Base-by-base conservation (phyloP, 2,113 vertebrate species). In the Pseudorhombus dupliciocellatus region DNA sequence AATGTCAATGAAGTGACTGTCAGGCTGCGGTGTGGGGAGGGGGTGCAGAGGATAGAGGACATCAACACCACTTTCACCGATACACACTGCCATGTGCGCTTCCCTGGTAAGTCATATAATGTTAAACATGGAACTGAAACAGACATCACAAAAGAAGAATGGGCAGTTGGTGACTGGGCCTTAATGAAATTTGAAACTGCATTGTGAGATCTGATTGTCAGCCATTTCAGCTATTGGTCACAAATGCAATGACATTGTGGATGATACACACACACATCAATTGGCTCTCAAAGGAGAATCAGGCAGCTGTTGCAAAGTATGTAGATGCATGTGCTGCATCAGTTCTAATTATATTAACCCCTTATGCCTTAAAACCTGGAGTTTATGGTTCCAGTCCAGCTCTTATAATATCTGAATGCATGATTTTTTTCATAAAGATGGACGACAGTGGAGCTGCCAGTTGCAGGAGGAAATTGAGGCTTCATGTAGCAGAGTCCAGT, bases 391-490 rank as follows among this genome's bases (percentile, higher is more conserved):
- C 16, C n/a, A 21, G 18, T 21, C 61, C 25, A n/a, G 1, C 11
- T 56, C 15, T 34, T 24, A 55, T 28, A 31, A 20, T 1, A 18
- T 24, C 18, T 51, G 20, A 59, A 3, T 66, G 25, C 6, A 21
- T 55, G 42, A 44, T 59, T 60, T 50, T 50, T 0, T 11, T 65
- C 42, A 37, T 54, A 40, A 48, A 99, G 98, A 94, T n/a, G 97
- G 96, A 40, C 93, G 92, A n/a, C 93, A 97, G 87, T 99, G 97
- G 97, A 94, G 93, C 84, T 98, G 97, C 88, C 92, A 95, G 28
- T 92, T 99, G 75, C 94, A 95, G 2, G 95, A 95, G 66, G 97
- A 99, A 80, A 98, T 99, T 1, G 97, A 99, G 84, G 88, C 95
- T 30, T 98, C 97, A 0, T 98, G 97, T 77, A 94, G 94, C 85